Evolutionary conservation across 2,113 vertebrate species (phyloP), one percentile per base, ranked within the genome.

Genomic region (Pangasianodon hypophthalmus): DNA sequence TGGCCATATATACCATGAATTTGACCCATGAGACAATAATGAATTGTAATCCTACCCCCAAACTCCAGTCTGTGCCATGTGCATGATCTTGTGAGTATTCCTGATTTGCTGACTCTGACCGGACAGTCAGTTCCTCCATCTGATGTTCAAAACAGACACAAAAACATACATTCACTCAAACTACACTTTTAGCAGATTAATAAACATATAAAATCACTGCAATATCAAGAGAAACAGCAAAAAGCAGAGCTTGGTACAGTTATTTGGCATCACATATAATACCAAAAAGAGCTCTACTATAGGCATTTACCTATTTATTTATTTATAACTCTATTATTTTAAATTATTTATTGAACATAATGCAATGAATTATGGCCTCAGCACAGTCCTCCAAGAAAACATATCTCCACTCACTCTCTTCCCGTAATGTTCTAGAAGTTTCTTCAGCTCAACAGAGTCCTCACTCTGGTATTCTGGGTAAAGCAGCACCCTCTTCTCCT

Each of bases 61-160:
- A 89, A 29, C 84, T 84, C 32, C 88, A 88, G 44, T 86, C 85
- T 44, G 87, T 21, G 26, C 75, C 84, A 24, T 85, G 41, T 58
- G 64, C 86, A 44, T 87, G 88, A 41, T 92, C 88, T 64, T 93
- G 93, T 85, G 92, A 79, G 16, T 56, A 94, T 89, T 8, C 93
- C 90, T 32, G 19, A 6, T 37, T 84, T 82, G 94, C 92, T 0
- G 93, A 94, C 62, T 94, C 93, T 1, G 75, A 81, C 92, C 93
- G 93, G 2, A 29, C 69, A 91, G 92, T 94, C 87, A 95, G 92
- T 86, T 96, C 94, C 19, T 95, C 95, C 50, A 69, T 48, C 84
- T 86, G 29, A 52, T n/a, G 29, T 69, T 67, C 26, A 85, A 46
- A 58, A 89, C 19, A 52, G 18, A 32, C 6, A 64, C 54, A 81